Percentiles rank a stretch among this genome's conserved stretches.
Conservation (phyloP, 2,797 vertebrate species). For the Manis javanica region DNA sequence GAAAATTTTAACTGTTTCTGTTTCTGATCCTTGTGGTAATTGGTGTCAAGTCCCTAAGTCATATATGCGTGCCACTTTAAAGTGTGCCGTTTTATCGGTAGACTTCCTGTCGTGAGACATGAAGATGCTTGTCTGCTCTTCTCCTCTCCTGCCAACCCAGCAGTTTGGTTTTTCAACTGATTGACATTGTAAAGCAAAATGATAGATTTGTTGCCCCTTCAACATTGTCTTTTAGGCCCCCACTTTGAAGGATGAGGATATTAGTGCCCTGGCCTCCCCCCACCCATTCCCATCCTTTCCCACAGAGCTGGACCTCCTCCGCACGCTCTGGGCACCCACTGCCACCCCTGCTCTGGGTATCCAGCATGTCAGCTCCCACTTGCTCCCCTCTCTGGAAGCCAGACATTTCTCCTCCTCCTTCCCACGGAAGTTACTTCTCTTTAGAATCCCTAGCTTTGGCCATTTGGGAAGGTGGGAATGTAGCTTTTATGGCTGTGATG, state of each 20-base stretch:
- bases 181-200: neutral
- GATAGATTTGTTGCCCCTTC: neutral
- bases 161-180: neutral
- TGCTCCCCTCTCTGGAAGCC: neutral
- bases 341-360: rapidly evolving
- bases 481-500: neutral
- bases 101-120: neutral
- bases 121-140: neutral
- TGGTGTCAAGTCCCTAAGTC: neutral
- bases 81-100: too few species aligned
- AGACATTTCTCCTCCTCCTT: neutral
- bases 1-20: neutral
- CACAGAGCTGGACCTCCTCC: neutral
- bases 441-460: neutral
- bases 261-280: rapidly evolving
- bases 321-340: rapidly evolving
- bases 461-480: neutral
- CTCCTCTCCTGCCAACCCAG: neutral
- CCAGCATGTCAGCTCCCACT: neutral
- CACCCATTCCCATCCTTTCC: rapidly evolving
- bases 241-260: neutral
- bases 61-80: neutral
- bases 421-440: neutral
- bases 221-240: neutral
- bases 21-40: neutral